These are phyloP conservation scores for Globodera rostochiensis DNA, from an alignment of 1,140 invertebrate species.

Conservation along the genomic window DNA sequence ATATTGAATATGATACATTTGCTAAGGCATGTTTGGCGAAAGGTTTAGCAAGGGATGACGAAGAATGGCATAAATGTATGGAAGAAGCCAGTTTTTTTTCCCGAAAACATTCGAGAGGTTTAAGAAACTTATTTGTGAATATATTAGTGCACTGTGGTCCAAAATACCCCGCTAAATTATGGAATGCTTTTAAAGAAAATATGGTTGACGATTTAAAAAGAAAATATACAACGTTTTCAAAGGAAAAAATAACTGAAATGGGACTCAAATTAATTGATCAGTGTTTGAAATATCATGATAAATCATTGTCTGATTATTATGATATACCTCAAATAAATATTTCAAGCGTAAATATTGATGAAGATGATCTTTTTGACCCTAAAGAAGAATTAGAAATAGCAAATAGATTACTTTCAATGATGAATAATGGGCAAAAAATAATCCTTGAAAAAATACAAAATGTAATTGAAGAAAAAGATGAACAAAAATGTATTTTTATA, in stretches of 20 bases:
- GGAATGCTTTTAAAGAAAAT: neutral
- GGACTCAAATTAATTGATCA: slow-evolving; percentile 7
- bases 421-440: slow-evolving; percentile 30
- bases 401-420: neutral
- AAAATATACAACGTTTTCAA: neutral
- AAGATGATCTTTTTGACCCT: slow-evolving; percentile 13
- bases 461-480: slow-evolving; percentile 16
- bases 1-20: slow-evolving; percentile 1
- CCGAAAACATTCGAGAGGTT: neutral
- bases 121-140: slow-evolving; percentile 8
- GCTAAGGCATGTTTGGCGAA: slow-evolving; percentile 17
- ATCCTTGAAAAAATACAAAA: slow-evolving; percentile 21
- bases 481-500: slow-evolving; percentile 24
- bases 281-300: neutral
- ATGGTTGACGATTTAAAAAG: too few relatives aligned
- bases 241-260: neutral
- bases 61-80: slow-evolving; percentile 21
- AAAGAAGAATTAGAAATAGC: slow-evolving; percentile 10
- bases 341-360: neutral
- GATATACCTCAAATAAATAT: slow-evolving; percentile 7
- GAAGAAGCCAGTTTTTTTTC: slow-evolving; percentile 6
- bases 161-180: slow-evolving; percentile 16
- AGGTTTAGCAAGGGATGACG: slow-evolving; percentile 10
- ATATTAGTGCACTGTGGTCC: slow-evolving; percentile 5
- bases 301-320: slow-evolving; percentile 1